Evolutionary conservation across 1,140 invertebrate species (phyloP), one percentile per base, ranked within the genome.

Genomic region (Orius insidiosus): DNA sequence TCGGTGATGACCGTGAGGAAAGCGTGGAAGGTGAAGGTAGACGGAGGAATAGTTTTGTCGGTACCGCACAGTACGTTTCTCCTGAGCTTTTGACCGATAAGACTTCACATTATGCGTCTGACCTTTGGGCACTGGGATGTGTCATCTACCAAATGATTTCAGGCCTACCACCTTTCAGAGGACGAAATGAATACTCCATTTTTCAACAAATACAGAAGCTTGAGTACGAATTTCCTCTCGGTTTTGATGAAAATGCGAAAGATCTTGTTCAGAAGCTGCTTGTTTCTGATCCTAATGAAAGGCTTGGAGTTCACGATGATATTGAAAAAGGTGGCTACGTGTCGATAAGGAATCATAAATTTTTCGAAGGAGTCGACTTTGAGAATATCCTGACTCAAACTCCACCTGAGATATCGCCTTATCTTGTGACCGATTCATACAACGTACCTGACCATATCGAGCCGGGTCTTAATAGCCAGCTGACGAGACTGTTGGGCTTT

Each of bases 11-110:
- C n/a, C n/a, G n/a, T 65, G 13, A 16, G 36, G 44, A 61, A 50
- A 61, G 60, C 5, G 59, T 62, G 13, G 54, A 60, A 8, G 56
- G 63, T 54, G 51, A 63, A 48, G 56, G 67, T 49, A 59, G 63
- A 45, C 63, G 81, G 42, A 72, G 71, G 53, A 85, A 83, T 57
- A 96, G 92, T 58, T 97, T 98, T 65, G 92, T 97, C 4, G 94
- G 95, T n/a, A 98, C 95, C 10, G 93, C 95, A 0, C 93, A 98
- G 61, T 99, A 98, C 65, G 92, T 98, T 0, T 94, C 90, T 37
- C 95, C 95, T 5, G 95, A 98, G 65, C 68, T 98, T 10, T 65
- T 98, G 2, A 80, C 80, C 24, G 80, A 87, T 58, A 80, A 85
- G 54, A 72, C 71, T 1, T 77, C 81, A 15, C 80, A 78, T 14